Conservation (phyloP, 2,888 invertebrate species). For the Acleris literana region DNA sequence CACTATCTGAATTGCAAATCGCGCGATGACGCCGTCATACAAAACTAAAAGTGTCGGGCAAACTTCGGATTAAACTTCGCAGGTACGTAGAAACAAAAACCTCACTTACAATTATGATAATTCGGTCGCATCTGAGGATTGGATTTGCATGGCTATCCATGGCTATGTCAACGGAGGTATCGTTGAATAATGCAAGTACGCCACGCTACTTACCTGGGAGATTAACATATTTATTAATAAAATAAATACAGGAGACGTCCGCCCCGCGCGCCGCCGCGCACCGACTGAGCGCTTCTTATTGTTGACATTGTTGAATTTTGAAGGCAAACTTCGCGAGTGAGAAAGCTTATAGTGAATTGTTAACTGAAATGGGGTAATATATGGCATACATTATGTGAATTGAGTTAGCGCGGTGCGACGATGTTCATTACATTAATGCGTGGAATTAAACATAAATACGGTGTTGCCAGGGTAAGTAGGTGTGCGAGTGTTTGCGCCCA, state of each 20-base stretch:
- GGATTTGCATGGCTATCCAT: constrained; percentile 82
- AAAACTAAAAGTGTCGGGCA: constrained; percentile 82
- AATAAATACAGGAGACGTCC: constrained; percentile 78
- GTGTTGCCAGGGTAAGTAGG: constrained; percentile 25
- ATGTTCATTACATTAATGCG: constrained; percentile 78
- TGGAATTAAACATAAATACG: constrained; percentile 72
- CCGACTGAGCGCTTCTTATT: constrained; percentile 56
- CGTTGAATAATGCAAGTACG: constrained; percentile 77
- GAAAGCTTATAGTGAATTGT: constrained; percentile 68
- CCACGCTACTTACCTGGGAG: constrained; percentile 75
- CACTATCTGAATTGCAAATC: constrained; percentile 82
- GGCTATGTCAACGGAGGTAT: constrained; percentile 81
- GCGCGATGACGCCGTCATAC: constrained; percentile 77
- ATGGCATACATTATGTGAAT: constrained; percentile 82
- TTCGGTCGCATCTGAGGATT: constrained; percentile 79
- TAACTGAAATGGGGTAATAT: constrained; percentile 74
- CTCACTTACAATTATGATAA: constrained; percentile 82
- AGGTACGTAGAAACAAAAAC: constrained; percentile 82
- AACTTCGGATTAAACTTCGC: constrained; percentile 81
- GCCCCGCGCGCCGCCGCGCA: constrained; percentile 51
- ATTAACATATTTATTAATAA: constrained; percentile 84
- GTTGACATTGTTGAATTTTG: constrained; percentile 64
- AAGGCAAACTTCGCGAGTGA: constrained; percentile 62
- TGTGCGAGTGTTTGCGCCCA: constrained; percentile 1
- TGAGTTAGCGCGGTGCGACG: constrained; percentile 70